Evolutionary conservation across 2,888 invertebrate genomes (phyloP).

Genomic region (Apeira syringaria): DNA sequence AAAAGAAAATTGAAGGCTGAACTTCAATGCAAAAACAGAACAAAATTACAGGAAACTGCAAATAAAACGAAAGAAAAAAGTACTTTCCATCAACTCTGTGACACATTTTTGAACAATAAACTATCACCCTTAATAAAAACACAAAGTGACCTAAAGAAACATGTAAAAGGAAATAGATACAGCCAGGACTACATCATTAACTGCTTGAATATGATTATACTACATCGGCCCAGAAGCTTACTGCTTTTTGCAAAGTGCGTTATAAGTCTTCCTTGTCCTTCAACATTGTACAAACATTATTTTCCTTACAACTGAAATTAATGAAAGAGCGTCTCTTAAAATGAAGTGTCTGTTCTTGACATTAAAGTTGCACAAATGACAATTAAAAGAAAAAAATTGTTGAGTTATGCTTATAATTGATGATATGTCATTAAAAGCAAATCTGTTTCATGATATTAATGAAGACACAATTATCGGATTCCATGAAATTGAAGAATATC

Average conservation of each 20-base stretch:
- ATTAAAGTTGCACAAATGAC: conserved; percentile 17
- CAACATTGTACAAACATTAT: conserved; percentile 14
- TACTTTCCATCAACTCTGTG: conserved; percentile 14
- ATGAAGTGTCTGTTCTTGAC: too few relatives aligned
- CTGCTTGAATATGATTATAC: conserved; percentile 22
- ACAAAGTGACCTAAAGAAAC: conserved; percentile 17
- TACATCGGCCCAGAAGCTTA: conserved; percentile 19
- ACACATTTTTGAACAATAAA: conserved; percentile 16
- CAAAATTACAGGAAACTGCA: conserved; percentile 6
- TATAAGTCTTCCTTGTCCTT: conserved; percentile 14
- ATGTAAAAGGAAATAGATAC: conserved; percentile 23
- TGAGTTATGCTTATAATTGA: conserved; percentile 14
- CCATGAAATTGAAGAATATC: conserved; percentile 22
- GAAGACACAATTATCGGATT: conserved; percentile 27
- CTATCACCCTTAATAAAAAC: conserved; percentile 22
- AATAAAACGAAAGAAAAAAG: conserved; percentile 9
- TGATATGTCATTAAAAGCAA: conserved; percentile 18
- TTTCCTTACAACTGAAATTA: conserved; percentile 12
- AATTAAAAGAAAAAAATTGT: conserved; percentile 13
- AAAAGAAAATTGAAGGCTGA: conserved; percentile 25
- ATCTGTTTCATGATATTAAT: conserved; percentile 6
- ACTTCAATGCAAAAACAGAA: conserved; percentile 18
- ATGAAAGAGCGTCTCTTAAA: conserved; percentile 20
- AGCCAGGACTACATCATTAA: conserved; percentile 21
- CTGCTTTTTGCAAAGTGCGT: conserved; percentile 16